phyloP scores from a whole-genome alignment of 2,797 vertebrate genomes.

The Siniperca scherzeri region DNA sequence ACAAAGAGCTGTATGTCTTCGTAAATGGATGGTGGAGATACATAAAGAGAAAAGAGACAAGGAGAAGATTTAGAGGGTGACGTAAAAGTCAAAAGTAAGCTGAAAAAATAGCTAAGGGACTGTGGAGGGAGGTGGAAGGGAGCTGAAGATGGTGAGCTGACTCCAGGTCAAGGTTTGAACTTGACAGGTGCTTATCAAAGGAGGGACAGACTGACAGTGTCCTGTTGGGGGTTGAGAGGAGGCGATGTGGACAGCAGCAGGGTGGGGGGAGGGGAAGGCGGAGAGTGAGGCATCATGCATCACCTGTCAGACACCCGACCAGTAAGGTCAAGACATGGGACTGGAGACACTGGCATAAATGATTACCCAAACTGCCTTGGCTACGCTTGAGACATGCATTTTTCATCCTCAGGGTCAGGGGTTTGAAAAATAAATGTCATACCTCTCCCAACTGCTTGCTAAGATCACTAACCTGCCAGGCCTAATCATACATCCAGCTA shows the following conservation, averaged over 20 bases:
- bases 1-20: constrained; percentile 48
- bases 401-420: constrained; percentile 80
- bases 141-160: constrained; percentile 41
- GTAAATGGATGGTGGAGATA: constrained; percentile 28
- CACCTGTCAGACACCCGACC: constrained; percentile 77
- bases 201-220: constrained; percentile 54
- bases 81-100: constrained; percentile 40
- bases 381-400: constrained; percentile 79
- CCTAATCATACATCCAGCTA: constrained; percentile 73
- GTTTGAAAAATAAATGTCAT: constrained; percentile 84
- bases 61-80: constrained; percentile 47
- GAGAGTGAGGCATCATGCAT: constrained; percentile 69
- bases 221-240: constrained; percentile 38
- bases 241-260: constrained; percentile 29
- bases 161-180: constrained; percentile 70
- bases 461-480: constrained; percentile 76
- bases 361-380: constrained; percentile 78
- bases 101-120: constrained; percentile 37
- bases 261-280: not conserved
- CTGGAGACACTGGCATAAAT: constrained; percentile 80
- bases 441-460: constrained; percentile 68
- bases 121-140: constrained; percentile 1
- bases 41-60: constrained; percentile 6
- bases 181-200: constrained; percentile 79
- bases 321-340: constrained; percentile 74